Base-by-base conservation (phyloP, 2,113 vertebrate species). In the Andinoacara biseriatus region DNA sequence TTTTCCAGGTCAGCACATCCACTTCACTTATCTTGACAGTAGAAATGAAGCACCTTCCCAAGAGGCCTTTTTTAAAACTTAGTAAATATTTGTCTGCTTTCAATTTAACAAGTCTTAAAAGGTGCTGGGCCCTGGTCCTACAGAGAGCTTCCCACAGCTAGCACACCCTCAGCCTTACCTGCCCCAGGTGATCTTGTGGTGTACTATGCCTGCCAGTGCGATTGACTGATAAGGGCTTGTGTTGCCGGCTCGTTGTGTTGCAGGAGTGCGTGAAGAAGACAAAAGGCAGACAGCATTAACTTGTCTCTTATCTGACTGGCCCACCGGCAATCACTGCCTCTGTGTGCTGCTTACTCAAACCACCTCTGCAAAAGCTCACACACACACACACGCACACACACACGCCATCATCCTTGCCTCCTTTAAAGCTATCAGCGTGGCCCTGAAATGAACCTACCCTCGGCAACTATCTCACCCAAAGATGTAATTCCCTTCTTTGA, bases 201-300 rank as follows among this genome's bases (percentile, higher is more conserved):
- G 75, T 84, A 78, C 83, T 82, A 59, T 18, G 61, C 65, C 91
- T 89, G 84, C 62, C 72, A 60, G 82, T 61, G 82, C 76, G 89
- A 90, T 90, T 7, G 60, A 11, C 62, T 84, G 91, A 95, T 95
- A 93, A 94, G 82, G 58, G 78, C 26, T 77, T 58, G 79, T 90
- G 91, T 92, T 90, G 86, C 90, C 75, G 84, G 80, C 85, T 93
- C 54, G 78, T 90, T 91, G 88, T 91, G 90, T 88, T 91, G 82
- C 90, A 88, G 87, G 87, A 61, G 81, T 90, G 92, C 86, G 86
- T 95, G 93, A 93, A 90, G 81, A 93, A 91, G 92, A 93, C 92
- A 95, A 94, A 94, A 94, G 92, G 87, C 91, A 94, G 93, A 94
- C 91, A 0, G 89, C 90, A 83, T 94, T 93, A 92, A 88, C 91